A percentile compares a stretch with the other conserved stretches of the same genome.
Conservation (phyloP, 2,797 vertebrate species). For the Gymnoscopelus microlampas region DNA sequence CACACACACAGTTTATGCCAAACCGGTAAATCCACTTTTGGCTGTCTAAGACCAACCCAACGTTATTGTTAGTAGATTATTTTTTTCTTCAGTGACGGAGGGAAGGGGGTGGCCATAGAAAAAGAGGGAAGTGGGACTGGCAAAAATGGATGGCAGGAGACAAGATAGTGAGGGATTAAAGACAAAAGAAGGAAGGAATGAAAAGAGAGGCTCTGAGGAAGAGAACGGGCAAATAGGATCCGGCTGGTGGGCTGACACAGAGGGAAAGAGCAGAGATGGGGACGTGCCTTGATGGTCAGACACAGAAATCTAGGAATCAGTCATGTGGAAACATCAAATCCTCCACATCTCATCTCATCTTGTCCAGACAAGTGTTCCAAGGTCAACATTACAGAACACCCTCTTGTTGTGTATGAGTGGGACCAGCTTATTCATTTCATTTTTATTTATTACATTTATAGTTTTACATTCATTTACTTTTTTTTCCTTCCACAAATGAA, state of each 20-base stretch:
- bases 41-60: constrained; percentile 59
- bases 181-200: background rate
- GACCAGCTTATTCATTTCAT: background rate
- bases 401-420: background rate
- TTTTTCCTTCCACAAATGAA: too few species aligned
- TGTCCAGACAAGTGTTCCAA: constrained; percentile 32
- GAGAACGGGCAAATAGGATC: background rate
- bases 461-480: too few species aligned
- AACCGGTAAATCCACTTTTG: constrained; percentile 78
- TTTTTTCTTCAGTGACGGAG: constrained; percentile 50
- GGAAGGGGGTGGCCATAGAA: constrained; percentile 11
- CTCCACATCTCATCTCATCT: constrained; percentile 1
- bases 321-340: constrained; percentile 19
- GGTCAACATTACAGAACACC: constrained; percentile 28
- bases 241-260: constrained; percentile 3
- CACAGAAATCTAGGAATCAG: constrained; percentile 15
- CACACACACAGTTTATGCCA: constrained; percentile 43
- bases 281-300: constrained; percentile 11
- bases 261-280: background rate
- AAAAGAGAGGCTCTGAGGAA: constrained; percentile 20
- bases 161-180: constrained; percentile 28
- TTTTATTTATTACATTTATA: too few species aligned
- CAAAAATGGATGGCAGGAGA: constrained; percentile 39
- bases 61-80: constrained; percentile 55
- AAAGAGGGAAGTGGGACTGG: constrained; percentile 60